Conservation (phyloP, 2,797 vertebrate genomes). For the Myotis pilosus region DNA sequence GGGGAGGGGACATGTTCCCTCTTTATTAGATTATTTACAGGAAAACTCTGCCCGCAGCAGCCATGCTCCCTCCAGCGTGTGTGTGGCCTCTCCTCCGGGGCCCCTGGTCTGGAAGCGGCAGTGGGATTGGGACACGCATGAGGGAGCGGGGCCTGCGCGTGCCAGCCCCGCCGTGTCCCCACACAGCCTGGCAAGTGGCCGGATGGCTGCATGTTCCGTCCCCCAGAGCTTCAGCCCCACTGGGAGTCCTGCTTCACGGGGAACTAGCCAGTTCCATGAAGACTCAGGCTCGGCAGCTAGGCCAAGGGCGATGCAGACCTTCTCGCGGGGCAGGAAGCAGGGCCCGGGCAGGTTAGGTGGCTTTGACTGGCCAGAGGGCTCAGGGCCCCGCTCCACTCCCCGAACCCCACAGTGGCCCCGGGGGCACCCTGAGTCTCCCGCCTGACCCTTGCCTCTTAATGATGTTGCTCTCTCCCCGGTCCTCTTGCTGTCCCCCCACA, state of each 20-base stretch:
- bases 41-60: neutral
- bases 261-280: neutral
- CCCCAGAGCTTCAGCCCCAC: neutral
- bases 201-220: neutral
- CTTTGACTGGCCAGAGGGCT: neutral
- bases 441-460: neutral
- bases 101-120: neutral
- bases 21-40: neutral
- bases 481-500: slow-evolving; percentile 74
- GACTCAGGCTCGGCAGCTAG: neutral
- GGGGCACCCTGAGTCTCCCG: rapidly evolving
- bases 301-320: neutral
- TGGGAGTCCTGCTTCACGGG: neutral
- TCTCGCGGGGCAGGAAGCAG: neutral
- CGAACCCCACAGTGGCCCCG: rapidly evolving
- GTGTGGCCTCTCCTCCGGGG: neutral
- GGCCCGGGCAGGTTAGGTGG: neutral
- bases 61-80: no score
- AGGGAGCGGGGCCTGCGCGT: neutral
- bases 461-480: neutral
- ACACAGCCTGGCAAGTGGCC: neutral
- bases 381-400: neutral
- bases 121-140: neutral
- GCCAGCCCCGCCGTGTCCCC: neutral
- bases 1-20: neutral